A percentile compares a stretch with the other conserved stretches of the same genome.
phyloP scores from a whole-genome alignment of 1,140 invertebrate species.

The Drosophila lini region DNA sequence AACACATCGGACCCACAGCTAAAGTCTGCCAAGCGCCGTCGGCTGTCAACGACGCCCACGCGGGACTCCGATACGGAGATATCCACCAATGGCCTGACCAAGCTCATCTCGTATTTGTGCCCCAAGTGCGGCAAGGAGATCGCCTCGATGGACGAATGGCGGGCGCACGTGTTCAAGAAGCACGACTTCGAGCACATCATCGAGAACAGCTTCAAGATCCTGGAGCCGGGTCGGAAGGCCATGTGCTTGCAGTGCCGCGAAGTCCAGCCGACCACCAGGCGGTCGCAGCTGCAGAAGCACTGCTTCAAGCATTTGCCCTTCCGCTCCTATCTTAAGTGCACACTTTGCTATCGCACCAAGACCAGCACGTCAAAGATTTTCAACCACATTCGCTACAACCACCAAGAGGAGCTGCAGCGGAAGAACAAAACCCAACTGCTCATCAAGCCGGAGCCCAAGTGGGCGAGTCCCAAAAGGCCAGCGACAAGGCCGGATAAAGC shows the following conservation, averaged over 20 bases:
- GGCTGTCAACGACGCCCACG: slow-evolving; percentile 20
- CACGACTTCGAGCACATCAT: slow-evolving; percentile 75
- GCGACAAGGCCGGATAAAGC: neutral
- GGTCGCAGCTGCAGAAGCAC: slow-evolving; percentile 67
- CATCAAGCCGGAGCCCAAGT: slow-evolving; percentile 60
- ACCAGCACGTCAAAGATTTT: slow-evolving; percentile 75
- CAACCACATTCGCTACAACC: slow-evolving; percentile 72
- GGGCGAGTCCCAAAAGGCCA: slow-evolving; percentile 22
- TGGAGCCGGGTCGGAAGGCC: slow-evolving; percentile 48
- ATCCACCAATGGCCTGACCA: slow-evolving; percentile 31
- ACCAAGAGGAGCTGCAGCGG: slow-evolving; percentile 61
- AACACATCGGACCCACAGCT: slow-evolving; percentile 13
- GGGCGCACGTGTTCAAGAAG: slow-evolving; percentile 68
- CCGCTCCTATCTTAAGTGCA: slow-evolving; percentile 73
- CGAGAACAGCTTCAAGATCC: slow-evolving; percentile 69
- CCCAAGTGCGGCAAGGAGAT: slow-evolving; percentile 75
- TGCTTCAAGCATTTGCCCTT: slow-evolving; percentile 76
- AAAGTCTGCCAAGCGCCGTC: slow-evolving; percentile 37
- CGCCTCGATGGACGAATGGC: slow-evolving; percentile 62
- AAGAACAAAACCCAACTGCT: slow-evolving; percentile 67
- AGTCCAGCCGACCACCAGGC: slow-evolving; percentile 49
- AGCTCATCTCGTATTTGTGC: slow-evolving; percentile 64
- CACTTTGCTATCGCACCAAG: slow-evolving; percentile 70
- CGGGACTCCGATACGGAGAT: slow-evolving; percentile 40
- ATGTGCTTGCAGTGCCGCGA: slow-evolving; percentile 66